Evolutionary conservation across 64 coral and sea anemone genomes (phyloP), one percentile per base, ranked within the genome.

Genomic region (Montipora efflorescens): DNA sequence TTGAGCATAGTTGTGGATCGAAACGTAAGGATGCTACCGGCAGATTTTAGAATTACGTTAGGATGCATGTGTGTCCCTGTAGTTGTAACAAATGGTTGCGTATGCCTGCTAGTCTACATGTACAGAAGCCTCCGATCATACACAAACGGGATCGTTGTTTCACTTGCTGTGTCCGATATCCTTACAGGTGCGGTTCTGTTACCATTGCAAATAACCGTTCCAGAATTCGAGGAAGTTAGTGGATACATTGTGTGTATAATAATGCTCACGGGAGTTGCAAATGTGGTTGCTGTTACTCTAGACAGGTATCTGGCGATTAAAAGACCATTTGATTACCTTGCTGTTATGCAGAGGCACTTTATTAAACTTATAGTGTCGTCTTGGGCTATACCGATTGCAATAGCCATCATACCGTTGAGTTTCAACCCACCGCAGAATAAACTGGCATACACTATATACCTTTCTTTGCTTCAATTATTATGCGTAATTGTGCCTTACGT

Each of bases 101-200:
- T 94, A 12, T 94, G 93, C 12, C 58, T 77, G 57, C 68, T 94
- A 52, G 87, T 94, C 5, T 94, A 94, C 58, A 21, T 78, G 79
- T 59, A 94, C 11, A 83, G 74, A 19, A 94, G 52, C 5, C 76
- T 94, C 7, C 52, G 87, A 36, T 91, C 81, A 9, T 95, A 95
- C 43, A 95, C 94, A 44, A 95, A 95, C 50, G 94, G 82, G 7
- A 87, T 95, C 28, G 94, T 95, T 45, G 90, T 89, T 28, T 95
- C 94, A 45, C 94, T 95, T 16, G 94, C 94, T 8, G 82, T 95
- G 58, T 95, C 94, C 5, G 94, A 95, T 49, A 87, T 95, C 18
- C 71, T 95, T 25, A 95, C 89, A 9, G 94, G 94, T 52, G 89
- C 73, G 20, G 51, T 95, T 4, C 11, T 95, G 15, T 80, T 95